Evolutionary conservation across 2,113 vertebrate species (phyloP), one percentile per base, ranked within the genome.

Genomic region (Raphicerus campestris): DNA sequence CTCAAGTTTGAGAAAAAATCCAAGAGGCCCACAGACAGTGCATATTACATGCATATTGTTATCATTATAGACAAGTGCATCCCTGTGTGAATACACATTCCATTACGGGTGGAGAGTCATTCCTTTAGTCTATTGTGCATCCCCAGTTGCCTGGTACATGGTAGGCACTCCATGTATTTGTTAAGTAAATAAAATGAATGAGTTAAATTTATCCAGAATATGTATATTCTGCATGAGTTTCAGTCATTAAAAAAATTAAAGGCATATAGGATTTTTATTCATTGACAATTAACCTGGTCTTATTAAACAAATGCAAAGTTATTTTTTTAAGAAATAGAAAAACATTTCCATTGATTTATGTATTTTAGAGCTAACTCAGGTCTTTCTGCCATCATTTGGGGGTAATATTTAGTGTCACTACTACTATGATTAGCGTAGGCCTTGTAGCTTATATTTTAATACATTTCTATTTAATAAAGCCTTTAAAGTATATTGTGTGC

Each of bases 241-340:
- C 56, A 93, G 45, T 94, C 66, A 95, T 61, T 89, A 70, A 80
- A 30, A 92, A 78, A 90, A 63, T 58, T 78, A 89, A 82, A 53
- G 30, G 32, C 14, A 89, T 26, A 49, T 1, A 60, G 53, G 17
- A 55, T 90, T 92, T 55, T 73, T 92, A 66, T 84, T 85, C 61
- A 56, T 4, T 84, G 89, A 92, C 17, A 80, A 56, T 42, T 84
- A 42, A 47, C 39, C 55, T 32, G 24, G 30, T 82, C 66, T 94
- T 58, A 96, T 49, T 93, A 47, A 94, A 83, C 26, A 53, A 13
- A 85, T 20, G 24, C 42, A 73, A 56, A 32, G 35, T 19, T 82
- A 11, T 90, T 90, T 87, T 26, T 75, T 66, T 26, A 86, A 93
- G 58, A 63, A 94, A 60, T 2, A 81, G 61, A 63, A 75, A 91